These are phyloP conservation scores for Arctocebus calabarensis DNA, from an alignment of 2,797 vertebrate genomes.

Conservation along the genomic window DNA sequence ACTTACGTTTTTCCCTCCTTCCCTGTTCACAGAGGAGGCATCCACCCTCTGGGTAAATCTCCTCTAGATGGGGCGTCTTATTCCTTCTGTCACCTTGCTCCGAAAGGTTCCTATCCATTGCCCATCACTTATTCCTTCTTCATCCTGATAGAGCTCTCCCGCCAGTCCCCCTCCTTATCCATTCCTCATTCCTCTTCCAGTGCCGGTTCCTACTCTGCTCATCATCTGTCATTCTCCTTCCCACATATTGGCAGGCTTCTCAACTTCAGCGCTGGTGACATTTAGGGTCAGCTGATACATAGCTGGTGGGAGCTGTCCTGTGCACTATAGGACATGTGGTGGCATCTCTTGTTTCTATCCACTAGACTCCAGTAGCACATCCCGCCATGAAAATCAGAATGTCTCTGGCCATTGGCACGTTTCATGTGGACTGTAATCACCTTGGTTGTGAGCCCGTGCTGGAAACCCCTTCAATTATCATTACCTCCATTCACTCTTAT, in stretches of 20 bases:
- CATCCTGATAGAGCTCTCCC: no score
- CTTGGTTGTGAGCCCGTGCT: neutral
- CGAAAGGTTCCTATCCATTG: neutral
- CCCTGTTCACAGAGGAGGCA: neutral
- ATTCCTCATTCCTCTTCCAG: no score
- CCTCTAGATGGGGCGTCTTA: neutral
- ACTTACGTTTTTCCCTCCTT: neutral
- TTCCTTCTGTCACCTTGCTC: neutral
- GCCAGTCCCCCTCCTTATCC: no score
- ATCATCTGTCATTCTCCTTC: neutral
- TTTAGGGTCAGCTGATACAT: neutral
- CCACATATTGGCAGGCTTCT: neutral
- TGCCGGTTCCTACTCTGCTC: neutral
- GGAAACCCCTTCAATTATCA: neutral
- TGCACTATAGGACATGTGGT: no score
- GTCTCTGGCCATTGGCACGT: no score
- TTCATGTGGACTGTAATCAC: neutral
- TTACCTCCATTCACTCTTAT: no score
- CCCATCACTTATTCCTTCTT: neutral
- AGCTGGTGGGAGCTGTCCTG: no score
- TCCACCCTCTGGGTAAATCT: no score
- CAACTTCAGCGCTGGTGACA: no score
- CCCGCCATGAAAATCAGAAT: neutral
- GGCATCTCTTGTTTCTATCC: neutral
- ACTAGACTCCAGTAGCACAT: neutral